Percentiles rank a stretch among this genome's conserved stretches.
phyloP scores from a whole-genome alignment of 2,888 invertebrate genomes.

The Eupeodes latifasciatus region DNA sequence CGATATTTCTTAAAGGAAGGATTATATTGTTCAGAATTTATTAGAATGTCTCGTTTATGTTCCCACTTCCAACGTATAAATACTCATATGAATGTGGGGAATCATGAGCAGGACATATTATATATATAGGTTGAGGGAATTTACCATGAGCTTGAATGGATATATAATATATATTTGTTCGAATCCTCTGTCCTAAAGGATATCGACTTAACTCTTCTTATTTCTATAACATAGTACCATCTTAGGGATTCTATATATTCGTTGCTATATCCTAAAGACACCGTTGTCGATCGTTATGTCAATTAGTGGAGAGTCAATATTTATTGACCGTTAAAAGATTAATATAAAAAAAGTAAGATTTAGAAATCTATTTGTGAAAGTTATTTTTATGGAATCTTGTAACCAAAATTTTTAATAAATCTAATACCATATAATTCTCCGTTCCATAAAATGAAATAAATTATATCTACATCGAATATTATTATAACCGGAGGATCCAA shows the following conservation, averaged over 20 bases:
- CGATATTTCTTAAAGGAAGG: slow-evolving; percentile 20
- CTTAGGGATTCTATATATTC: background rate
- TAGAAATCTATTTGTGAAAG: background rate
- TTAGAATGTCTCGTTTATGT: slow-evolving; percentile 39
- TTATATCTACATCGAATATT: too few relatives aligned
- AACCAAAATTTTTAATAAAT: too few relatives aligned
- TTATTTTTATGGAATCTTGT: background rate
- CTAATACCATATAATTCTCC: too few relatives aligned
- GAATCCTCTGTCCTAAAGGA: slow-evolving; percentile 4
- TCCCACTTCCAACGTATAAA: background rate
- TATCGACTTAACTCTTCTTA: slow-evolving; percentile 18
- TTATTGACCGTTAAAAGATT: slow-evolving; percentile 17
- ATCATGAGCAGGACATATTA: slow-evolving; percentile 15
- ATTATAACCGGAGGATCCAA: too few relatives aligned
- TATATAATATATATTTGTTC: background rate
- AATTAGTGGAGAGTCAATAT: slow-evolving; percentile 42
- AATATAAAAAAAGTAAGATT: background rate
- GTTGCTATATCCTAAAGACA: slow-evolving; percentile 42
- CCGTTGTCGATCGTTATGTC: slow-evolving; percentile 57
- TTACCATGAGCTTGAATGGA: background rate
- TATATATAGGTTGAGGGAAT: background rate
- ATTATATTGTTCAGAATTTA: slow-evolving; percentile 53
- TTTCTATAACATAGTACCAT: background rate
- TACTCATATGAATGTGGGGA: background rate
- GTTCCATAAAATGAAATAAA: too few relatives aligned